phyloP scores from a whole-genome alignment of 1,140 invertebrate genomes.

The Aphis gossypii region DNA sequence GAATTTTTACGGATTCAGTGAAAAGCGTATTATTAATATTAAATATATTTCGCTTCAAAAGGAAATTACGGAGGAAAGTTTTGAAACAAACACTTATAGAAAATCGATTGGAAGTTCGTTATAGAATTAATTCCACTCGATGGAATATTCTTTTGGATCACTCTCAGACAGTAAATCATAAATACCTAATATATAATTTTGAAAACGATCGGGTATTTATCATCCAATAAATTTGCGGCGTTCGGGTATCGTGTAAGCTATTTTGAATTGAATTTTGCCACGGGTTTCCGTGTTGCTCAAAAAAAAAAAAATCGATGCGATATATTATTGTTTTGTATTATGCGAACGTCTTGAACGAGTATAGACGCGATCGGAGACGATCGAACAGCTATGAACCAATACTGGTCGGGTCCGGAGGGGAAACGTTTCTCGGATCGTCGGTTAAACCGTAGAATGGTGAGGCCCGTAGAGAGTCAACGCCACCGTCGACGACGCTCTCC shows the following conservation, averaged over 20 bases:
- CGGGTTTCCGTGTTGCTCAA: neutral
- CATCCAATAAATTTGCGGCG: neutral
- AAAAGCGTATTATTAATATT: neutral
- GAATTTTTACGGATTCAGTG: neutral
- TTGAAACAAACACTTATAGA: neutral
- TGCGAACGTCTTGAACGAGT: neutral
- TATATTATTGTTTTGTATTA: neutral
- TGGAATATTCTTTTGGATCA: slow-evolving; percentile 8
- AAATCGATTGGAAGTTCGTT: slow-evolving; percentile 18
- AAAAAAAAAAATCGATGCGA: neutral
- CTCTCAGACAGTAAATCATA: slow-evolving; percentile 8
- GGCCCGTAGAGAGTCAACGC: no score
- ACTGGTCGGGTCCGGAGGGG: neutral
- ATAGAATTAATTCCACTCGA: neutral
- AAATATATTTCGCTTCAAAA: neutral
- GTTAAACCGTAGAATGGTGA: neutral
- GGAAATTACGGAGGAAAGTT: neutral
- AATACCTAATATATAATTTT: neutral
- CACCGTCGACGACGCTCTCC: neutral
- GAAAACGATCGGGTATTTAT: neutral
- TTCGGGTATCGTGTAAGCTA: neutral
- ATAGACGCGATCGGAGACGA: neutral
- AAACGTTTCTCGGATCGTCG: neutral
- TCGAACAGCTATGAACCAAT: neutral
- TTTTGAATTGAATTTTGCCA: neutral